Evolutionary conservation across 30 jellyfish, hydroid and myxozoan species (phyloP).

Genomic region (Turritopsis dohrnii): DNA sequence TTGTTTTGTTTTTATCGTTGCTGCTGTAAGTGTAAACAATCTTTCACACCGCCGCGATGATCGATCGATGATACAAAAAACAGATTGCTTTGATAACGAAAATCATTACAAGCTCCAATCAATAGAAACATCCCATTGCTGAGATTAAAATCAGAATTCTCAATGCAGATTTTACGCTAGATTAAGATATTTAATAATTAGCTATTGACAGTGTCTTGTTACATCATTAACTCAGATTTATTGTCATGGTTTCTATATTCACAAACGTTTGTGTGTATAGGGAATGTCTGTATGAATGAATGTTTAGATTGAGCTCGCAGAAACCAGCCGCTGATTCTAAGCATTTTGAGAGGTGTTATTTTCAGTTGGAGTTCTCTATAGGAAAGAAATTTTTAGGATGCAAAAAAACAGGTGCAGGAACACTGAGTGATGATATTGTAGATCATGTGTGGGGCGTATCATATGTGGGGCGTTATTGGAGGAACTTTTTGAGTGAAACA

Average conservation of each 20-base stretch:
- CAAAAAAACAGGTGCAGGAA: no score
- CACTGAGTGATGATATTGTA: no score
- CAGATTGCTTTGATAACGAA: neutral
- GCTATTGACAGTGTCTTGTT: neutral
- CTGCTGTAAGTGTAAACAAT: neutral
- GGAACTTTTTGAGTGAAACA: no score
- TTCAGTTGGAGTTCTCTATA: no score
- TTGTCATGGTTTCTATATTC: neutral
- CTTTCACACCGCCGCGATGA: neutral
- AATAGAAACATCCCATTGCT: neutral
- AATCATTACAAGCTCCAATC: neutral
- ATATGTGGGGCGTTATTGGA: no score
- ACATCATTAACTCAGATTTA: neutral
- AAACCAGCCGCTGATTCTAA: no score
- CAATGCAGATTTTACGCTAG: neutral
- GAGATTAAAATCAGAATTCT: neutral
- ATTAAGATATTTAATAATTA: no score
- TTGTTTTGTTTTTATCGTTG: neutral
- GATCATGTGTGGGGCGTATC: no score
- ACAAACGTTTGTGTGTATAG: no score
- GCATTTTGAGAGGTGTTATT: no score
- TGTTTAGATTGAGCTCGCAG: no score
- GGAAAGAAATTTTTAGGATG: no score
- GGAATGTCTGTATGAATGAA: neutral
- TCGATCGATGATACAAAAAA: neutral